Evolutionary conservation across 2,113 vertebrate species (phyloP).

Genomic region (Clarias magur): DNA sequence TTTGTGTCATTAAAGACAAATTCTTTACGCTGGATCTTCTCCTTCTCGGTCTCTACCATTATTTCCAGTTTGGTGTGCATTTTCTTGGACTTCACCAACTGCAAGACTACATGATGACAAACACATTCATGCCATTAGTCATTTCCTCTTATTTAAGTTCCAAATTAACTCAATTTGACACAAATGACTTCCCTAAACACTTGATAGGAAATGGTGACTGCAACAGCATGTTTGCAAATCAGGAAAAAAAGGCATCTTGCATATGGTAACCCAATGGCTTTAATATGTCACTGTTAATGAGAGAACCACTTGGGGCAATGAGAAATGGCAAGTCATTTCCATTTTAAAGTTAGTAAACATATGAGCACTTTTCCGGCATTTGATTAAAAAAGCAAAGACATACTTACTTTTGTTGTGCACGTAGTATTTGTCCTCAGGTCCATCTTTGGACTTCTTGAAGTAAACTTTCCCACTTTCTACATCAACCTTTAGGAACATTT

Average conservation of each 20-base stretch:
- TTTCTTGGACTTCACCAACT: conserved; percentile 96
- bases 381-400: conserved; percentile 47
- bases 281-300: neutral
- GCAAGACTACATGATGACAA: conserved; percentile 77
- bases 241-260: neutral
- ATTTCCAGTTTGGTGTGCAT: conserved; percentile 86
- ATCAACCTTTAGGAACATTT: conserved; percentile 92
- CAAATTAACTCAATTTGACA: neutral
- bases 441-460: conserved; percentile 92
- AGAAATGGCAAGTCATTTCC: conserved; percentile 13
- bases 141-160: neutral
- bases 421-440: conserved; percentile 93
- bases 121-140: conserved; percentile 1
- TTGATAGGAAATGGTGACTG: neutral
- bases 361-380: neutral
- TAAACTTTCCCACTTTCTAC: conserved; percentile 91
- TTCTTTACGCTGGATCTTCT: conserved; percentile 88
- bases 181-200: neutral
- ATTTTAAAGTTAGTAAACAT: neutral
- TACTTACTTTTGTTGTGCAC: conserved; percentile 98
- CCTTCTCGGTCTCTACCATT: conserved; percentile 90
- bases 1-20: conserved; percentile 93
- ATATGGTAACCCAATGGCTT: neutral
- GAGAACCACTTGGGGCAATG: neutral
- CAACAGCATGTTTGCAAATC: neutral